phyloP scores from a whole-genome alignment of 2,888 invertebrate species.

The Coenonympha arcania region DNA sequence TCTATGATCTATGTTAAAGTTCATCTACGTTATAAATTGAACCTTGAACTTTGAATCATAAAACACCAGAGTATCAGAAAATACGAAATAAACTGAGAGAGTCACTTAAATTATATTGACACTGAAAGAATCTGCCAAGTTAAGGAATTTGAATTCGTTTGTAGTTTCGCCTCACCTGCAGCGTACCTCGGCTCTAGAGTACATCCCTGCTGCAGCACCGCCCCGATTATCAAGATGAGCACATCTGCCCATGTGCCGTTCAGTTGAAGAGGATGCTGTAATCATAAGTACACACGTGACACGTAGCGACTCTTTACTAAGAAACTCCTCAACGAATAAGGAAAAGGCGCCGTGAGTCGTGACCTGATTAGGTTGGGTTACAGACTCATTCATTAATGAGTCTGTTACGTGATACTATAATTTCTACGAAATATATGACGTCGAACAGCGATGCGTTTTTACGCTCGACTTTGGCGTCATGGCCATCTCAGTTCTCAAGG shows the following conservation, averaged over 20 bases:
- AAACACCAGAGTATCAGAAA: too few relatives aligned
- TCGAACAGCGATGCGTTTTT: too few relatives aligned
- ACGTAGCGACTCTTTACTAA: background rate
- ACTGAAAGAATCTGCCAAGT: too few relatives aligned
- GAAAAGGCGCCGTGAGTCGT: background rate
- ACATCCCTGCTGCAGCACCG: conserved; percentile 76
- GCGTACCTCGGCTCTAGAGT: conserved; percentile 67
- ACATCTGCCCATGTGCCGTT: conserved; percentile 71
- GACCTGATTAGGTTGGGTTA: background rate
- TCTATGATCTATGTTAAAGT: too few relatives aligned
- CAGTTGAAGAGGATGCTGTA: conserved; percentile 58
- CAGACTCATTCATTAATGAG: background rate
- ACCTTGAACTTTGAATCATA: too few relatives aligned
- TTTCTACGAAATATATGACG: background rate
- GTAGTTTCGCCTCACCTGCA: conserved; percentile 51
- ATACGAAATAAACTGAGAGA: too few relatives aligned
- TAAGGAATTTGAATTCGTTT: too few relatives aligned
- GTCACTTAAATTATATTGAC: too few relatives aligned
- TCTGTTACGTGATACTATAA: background rate
- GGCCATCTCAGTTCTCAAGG: too few relatives aligned
- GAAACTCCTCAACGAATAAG: background rate
- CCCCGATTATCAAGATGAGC: conserved; percentile 71
- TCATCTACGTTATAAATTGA: too few relatives aligned
- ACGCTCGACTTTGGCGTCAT: too few relatives aligned
- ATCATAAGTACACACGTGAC: conserved; percentile 6